A percentile compares a stretch with the other conserved stretches of the same genome.
Conservation (phyloP, 2,888 invertebrate genomes). For the Phengaris arion region DNA sequence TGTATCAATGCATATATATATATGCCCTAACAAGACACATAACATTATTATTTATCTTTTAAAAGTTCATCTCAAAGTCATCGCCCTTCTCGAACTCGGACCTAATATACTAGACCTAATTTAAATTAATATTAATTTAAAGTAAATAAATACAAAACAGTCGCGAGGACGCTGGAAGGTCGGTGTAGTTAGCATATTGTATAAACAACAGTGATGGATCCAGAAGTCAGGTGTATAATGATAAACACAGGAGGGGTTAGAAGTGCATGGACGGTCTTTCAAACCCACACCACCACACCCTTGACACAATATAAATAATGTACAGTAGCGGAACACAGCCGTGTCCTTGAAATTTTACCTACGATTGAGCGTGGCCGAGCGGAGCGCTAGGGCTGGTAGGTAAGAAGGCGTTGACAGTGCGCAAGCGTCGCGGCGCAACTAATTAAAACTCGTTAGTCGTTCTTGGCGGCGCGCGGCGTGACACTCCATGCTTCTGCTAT, state of each 20-base stretch:
- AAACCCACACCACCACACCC: too few species aligned
- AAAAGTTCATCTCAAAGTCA: constrained; percentile 8
- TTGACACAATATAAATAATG: too few species aligned
- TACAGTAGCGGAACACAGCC: too few species aligned
- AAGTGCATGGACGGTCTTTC: background rate
- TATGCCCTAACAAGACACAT: background rate
- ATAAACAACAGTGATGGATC: background rate
- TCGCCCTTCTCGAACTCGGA: background rate
- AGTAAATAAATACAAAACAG: constrained; percentile 44
- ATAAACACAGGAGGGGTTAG: background rate
- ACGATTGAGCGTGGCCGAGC: too few species aligned
- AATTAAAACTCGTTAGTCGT: too few species aligned
- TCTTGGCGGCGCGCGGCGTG: too few species aligned
- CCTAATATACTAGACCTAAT: background rate
- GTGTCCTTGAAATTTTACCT: too few species aligned
- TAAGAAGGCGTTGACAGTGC: too few species aligned
- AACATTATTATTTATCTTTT: background rate
- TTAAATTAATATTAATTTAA: constrained; percentile 39
- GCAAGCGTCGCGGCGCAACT: too few species aligned
- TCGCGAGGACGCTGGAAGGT: constrained; percentile 45
- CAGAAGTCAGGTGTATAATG: background rate
- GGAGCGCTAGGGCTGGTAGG: too few species aligned
- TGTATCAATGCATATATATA: too few species aligned
- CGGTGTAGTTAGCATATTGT: constrained; percentile 29
- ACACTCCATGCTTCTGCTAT: too few species aligned